Evolutionary conservation across 1,140 invertebrate species (phyloP).

Genomic region (Lanistes nyassanus): DNA sequence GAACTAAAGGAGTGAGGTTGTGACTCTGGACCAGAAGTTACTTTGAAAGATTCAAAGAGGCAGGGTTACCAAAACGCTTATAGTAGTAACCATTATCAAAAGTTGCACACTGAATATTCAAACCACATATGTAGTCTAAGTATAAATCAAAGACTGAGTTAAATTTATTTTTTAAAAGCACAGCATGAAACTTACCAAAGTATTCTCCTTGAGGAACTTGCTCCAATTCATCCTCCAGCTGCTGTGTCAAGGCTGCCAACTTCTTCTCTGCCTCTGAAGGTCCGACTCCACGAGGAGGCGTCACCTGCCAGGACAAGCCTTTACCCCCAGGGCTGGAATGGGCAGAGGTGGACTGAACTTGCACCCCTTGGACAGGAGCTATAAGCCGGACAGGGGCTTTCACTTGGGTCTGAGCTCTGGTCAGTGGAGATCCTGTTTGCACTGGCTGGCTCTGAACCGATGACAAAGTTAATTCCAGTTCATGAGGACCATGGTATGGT

Average conservation of each 20-base stretch:
- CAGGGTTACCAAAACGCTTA: neutral
- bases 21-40: no score
- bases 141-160: no score
- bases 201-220: conserved; percentile 94
- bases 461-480: conserved; percentile 27
- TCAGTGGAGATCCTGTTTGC: conserved; percentile 28
- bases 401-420: conserved; percentile 14
- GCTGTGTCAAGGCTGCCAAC: conserved; percentile 66
- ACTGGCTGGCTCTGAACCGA: conserved; percentile 49
- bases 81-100: neutral
- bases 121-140: no score
- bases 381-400: conserved; percentile 32
- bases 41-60: neutral
- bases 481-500: conserved; percentile 65
- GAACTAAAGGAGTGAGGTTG: no score
- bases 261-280: conserved; percentile 67
- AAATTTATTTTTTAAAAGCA: no score
- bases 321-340: conserved; percentile 29
- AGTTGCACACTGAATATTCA: neutral
- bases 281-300: conserved; percentile 71
- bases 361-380: conserved; percentile 41
- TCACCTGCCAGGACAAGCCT: conserved; percentile 89
- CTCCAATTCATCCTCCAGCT: conserved; percentile 78
- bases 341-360: conserved; percentile 22
- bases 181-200: conserved; percentile 79